These are phyloP conservation scores for Halcyon senegalensis DNA, from an alignment of 2,113 vertebrate genomes.

Conservation along the genomic window DNA sequence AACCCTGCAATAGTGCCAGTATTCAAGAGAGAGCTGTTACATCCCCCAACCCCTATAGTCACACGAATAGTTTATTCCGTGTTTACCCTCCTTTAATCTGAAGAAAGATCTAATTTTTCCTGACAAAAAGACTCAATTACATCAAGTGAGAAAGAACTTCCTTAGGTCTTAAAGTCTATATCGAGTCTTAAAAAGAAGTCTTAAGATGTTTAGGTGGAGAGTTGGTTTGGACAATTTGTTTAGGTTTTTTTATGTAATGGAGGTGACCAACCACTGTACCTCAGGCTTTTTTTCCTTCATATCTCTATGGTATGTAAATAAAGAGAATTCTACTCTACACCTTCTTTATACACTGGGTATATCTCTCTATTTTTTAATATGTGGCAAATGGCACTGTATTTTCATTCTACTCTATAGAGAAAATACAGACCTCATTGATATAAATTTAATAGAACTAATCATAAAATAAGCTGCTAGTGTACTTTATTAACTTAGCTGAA, in stretches of 20 bases:
- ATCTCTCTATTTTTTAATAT: neutral
- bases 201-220: neutral
- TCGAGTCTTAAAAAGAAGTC: neutral
- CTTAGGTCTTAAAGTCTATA: neutral
- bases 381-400: neutral
- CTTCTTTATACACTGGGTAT: neutral
- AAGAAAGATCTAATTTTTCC: neutral
- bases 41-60: neutral
- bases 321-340: neutral
- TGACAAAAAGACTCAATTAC: neutral
- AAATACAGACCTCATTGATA: neutral
- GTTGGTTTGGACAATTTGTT: neutral
- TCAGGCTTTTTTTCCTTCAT: neutral
- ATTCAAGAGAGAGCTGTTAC: neutral
- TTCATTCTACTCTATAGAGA: neutral
- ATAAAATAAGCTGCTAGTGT: neutral
- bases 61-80: neutral
- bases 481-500: neutral
- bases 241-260: neutral
- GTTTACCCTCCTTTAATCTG: neutral
- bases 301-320: neutral
- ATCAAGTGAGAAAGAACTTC: neutral
- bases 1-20: neutral
- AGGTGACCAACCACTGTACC: neutral
- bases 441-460: neutral